Evolutionary conservation across 1,140 invertebrate species (phyloP).

Genomic region (Anagrus nilaparvatae): DNA sequence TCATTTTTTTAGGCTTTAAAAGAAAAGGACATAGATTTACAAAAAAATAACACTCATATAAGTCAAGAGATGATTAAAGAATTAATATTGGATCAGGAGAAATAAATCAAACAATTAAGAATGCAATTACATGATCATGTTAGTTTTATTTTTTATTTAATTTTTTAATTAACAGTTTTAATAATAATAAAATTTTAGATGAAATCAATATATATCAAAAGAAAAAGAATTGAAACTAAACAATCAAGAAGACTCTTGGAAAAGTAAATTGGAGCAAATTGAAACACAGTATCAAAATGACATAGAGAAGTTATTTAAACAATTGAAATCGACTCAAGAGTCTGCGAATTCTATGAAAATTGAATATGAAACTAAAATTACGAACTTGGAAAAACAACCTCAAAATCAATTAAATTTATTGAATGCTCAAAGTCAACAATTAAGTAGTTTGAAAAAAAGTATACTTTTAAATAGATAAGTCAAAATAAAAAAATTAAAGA

Average conservation of each 20-base stretch:
- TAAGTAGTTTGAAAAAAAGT: slow-evolving; percentile 24
- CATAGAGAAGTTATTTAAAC: slow-evolving; percentile 31
- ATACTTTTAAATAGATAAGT: slow-evolving; percentile 22
- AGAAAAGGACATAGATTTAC: slow-evolving; percentile 8
- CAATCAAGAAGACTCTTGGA: slow-evolving; percentile 38
- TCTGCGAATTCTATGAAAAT: slow-evolving; percentile 25
- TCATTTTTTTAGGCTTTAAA: slow-evolving; percentile 16
- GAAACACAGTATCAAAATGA: slow-evolving; percentile 34
- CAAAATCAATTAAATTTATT: slow-evolving; percentile 29
- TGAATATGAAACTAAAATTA: slow-evolving; percentile 35
- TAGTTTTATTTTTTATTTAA: slow-evolving; percentile 10
- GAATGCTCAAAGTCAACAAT: slow-evolving; percentile 32
- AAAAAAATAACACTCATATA: slow-evolving; percentile 15
- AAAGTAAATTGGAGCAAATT: slow-evolving; percentile 32
- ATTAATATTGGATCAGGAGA: slow-evolving; percentile 30
- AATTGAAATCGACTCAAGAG: slow-evolving; percentile 35
- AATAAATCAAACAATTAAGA: slow-evolving; percentile 30
- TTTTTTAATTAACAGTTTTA: too few species aligned
- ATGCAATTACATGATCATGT: slow-evolving; percentile 28
- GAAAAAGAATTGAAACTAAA: slow-evolving; percentile 33
- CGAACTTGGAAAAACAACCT: slow-evolving; percentile 30
- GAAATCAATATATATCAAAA: too few species aligned
- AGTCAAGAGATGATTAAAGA: slow-evolving; percentile 23
- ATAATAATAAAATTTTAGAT: too few species aligned
- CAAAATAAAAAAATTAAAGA: too few species aligned